Evolutionary conservation across 2,113 vertebrate genomes (phyloP), one percentile per base, ranked within the genome.

Genomic region (Dicerorhinus sumatrensis): DNA sequence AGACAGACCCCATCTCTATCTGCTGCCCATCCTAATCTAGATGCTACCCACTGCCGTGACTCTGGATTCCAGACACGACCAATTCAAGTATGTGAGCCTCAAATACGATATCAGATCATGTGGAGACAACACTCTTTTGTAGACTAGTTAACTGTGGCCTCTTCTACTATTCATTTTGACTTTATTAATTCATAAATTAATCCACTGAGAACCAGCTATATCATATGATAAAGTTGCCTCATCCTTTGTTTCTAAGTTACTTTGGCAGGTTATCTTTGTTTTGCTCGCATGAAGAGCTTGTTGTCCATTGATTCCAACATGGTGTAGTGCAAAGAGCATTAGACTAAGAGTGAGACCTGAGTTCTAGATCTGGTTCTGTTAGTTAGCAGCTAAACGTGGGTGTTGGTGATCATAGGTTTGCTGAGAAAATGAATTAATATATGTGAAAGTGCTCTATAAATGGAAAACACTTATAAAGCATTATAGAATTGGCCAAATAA

Each of bases 1-100:
- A 39, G 51, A 51, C 0, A 33, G 54, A 54, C 4, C 23, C 21
- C 8, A 0, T 2, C 33, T 75, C 56, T 9, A 10, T 21, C 20
- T 70, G 42, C 36, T 20, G 36, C 25, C 9, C 23, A 33, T 90
- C 46, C 14, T 25, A 33, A 33, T 18, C 10, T 8, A 54, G n/a
- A 11, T 29, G 62, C 25, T 5, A 7, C 6, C 60, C 17, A 14
- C 62, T 33, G 48, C n/a, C n/a, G n/a, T 29, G 7, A 16, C 16
- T 54, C 51, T 16, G 83, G 17, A 16, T 25, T 31, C 14, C 62
- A 33, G n/a, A 62, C 14, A 18, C 25, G 63, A 17, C 27, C 76
- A 63, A 0, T 6, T 27, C 83, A 36, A 10, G 23, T 18, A 54
- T n/a, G 2, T 2, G n/a, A n/a, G 46, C 39, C 33, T 76, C 72